phyloP scores from a whole-genome alignment of 2,888 invertebrate species.

The Dolichopus griseipennis region DNA sequence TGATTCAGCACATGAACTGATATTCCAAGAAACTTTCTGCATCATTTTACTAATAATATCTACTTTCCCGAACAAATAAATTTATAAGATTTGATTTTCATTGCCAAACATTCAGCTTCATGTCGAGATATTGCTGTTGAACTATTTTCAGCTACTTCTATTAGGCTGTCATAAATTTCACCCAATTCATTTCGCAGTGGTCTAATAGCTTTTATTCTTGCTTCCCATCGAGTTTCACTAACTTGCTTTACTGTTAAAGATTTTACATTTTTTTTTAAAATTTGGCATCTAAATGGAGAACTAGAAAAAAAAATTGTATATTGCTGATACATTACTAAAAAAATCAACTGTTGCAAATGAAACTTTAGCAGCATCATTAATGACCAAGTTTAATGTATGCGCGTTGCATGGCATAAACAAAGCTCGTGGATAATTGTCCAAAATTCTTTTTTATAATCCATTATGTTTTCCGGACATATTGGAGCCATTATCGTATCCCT shows the following conservation, averaged over 20 bases:
- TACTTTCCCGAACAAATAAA: conserved; percentile 10
- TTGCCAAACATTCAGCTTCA: conserved; percentile 8
- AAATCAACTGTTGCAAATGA: conserved; percentile 12
- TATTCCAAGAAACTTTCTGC: conserved; percentile 8
- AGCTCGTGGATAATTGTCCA: conserved; percentile 3
- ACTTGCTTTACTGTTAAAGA: conserved; percentile 8
- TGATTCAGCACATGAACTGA: conserved; percentile 8
- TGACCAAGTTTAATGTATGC: conserved; percentile 10
- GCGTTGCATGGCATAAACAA: conserved; percentile 9
- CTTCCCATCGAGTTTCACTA: conserved; percentile 16
- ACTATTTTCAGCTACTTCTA: conserved; percentile 8
- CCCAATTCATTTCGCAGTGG: conserved; percentile 8
- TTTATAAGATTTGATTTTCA: conserved; percentile 11
- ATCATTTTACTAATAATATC: conserved; percentile 8
- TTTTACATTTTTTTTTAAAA: conserved; percentile 6
- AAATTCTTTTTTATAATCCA: conserved; percentile 10
- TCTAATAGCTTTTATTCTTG: conserved; percentile 11
- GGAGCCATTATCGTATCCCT: conserved; percentile 10
- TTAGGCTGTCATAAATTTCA: conserved; percentile 12
- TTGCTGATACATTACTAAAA: conserved; percentile 13
- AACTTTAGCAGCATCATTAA: conserved; percentile 9
- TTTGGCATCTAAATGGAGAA: conserved; percentile 10
- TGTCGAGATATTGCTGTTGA: neutral
- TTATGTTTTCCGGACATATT: conserved; percentile 14
- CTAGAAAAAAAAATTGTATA: conserved; percentile 16